Conservation (phyloP, 2,113 vertebrate genomes). For the Mesocricetus auratus region DNA sequence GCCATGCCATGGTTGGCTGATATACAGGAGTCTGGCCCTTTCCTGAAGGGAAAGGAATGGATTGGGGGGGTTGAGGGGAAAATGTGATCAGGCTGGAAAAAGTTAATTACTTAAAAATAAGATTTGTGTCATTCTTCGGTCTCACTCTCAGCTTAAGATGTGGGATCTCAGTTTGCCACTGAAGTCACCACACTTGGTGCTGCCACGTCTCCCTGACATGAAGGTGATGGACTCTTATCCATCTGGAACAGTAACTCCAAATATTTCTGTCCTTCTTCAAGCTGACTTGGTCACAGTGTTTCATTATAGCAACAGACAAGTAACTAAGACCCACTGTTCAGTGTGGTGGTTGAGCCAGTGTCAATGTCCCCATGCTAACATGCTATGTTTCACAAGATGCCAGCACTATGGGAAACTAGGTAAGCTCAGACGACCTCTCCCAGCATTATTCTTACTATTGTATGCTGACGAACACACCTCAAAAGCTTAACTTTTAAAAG, state of each 20-base stretch:
- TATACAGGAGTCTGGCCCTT: too few species aligned
- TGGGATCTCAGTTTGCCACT: neutral
- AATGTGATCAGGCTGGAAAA: too few species aligned
- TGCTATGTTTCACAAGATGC: neutral
- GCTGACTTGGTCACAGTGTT: neutral
- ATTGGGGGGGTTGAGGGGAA: too few species aligned
- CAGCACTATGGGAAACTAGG: neutral
- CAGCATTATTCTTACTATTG: neutral
- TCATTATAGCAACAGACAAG: neutral
- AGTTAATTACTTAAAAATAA: too few species aligned
- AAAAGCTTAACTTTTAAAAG: neutral
- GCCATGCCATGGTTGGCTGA: too few species aligned
- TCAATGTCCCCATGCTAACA: neutral
- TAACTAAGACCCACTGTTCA: neutral
- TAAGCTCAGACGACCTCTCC: neutral
- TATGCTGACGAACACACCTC: neutral
- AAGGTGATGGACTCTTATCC: neutral
- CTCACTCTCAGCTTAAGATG: neutral
- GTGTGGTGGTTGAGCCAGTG: neutral
- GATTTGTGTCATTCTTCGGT: neutral
- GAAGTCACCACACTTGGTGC: neutral
- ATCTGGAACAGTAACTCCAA: too few species aligned
- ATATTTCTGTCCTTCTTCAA: neutral
- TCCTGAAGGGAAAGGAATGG: too few species aligned
- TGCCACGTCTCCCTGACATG: neutral